phyloP scores from a whole-genome alignment of 2,113 vertebrate genomes.

The Trochalopteron elliotii region DNA sequence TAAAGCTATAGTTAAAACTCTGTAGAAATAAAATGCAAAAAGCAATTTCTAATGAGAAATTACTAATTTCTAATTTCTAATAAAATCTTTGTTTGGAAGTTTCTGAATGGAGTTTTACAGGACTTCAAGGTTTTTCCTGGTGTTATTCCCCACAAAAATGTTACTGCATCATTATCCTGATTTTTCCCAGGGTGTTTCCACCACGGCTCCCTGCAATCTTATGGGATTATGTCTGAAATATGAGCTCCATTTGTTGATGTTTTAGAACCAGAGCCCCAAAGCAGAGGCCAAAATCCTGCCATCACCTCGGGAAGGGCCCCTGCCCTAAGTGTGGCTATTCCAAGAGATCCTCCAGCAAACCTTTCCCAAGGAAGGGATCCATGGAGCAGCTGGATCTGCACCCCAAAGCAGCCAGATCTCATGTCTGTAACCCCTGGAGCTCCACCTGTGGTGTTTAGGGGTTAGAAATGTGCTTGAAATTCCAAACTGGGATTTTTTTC shows the following conservation, averaged over 20 bases:
- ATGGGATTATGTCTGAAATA: neutral
- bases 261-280: neutral
- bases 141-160: neutral
- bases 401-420: neutral
- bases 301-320: neutral
- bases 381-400: fast-evolving
- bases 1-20: neutral
- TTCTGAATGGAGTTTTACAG: neutral
- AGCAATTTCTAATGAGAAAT: neutral
- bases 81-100: neutral
- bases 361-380: neutral
- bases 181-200: neutral
- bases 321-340: neutral
- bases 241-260: neutral
- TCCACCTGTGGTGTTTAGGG: fast-evolving
- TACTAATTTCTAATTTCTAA: too few species aligned
- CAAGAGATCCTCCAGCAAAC: neutral
- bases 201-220: neutral
- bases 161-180: neutral
- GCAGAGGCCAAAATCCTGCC: neutral
- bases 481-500: neutral
- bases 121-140: neutral
- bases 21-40: neutral
- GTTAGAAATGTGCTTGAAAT: fast-evolving
- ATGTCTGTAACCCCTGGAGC: neutral